Base-by-base conservation (phyloP, 2,888 invertebrate genomes). In the Eupsilia transversa region DNA sequence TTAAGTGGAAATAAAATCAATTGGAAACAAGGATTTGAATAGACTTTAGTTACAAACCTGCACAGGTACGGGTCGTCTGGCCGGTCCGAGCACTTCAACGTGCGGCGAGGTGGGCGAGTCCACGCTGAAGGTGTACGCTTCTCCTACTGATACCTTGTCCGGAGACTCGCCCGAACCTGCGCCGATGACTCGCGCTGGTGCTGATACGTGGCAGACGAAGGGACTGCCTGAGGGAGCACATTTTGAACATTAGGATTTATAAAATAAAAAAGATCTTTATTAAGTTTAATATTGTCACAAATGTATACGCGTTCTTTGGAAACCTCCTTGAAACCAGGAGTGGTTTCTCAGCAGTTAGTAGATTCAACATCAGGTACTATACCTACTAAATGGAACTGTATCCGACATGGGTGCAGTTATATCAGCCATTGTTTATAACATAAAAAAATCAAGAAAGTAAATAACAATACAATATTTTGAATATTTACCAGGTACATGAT, bases 141-240 rank as follows among this genome's bases (percentile, higher is more conserved):
- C 97, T 59, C 98, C 98, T 30, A 99, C 98, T 1, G 99, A 98
- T 46, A 99, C 98, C 94, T 99, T 99, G 86, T 96, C 96, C 0
- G 96, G 96, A 5, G 96, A 94, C 90, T 99, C 99, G 88, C 99
- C 96, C 0, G 98, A 98, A 72, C 99, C 98, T 0, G 98, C 97
- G 38, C 98, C 97, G 67, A 98, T 97, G 10, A 99, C 98, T 60
- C 98, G 97, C n/a, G 98, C 98, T 0, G 98, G 98, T 56, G 99
- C 98, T 6, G 98, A 97, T 30, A 98, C 97, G 85, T 97, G 97
- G 90, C 98, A 98, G 49, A 97, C 97, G 94, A 98, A 98, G 20
- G 98, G 98, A 92, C 98, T 98, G 59, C 98, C 57, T 57, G 17
- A 3, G 30, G 30, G 20, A 57, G 17, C 54, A 27, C 27, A 27